Conservation (phyloP, 2,113 vertebrate genomes). For the Tringa solitaria region DNA sequence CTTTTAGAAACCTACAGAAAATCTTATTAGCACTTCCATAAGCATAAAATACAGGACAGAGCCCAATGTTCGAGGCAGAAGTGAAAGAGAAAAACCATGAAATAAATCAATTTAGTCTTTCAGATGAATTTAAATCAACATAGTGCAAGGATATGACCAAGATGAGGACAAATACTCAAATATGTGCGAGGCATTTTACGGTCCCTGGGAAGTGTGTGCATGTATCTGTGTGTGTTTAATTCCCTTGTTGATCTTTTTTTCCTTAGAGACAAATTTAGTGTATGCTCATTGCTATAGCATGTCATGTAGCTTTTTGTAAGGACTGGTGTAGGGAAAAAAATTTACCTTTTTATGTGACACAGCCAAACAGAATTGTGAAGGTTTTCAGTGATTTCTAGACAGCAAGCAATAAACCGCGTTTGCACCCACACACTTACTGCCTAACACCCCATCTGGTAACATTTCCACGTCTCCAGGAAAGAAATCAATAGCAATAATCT, state of each 20-base stretch:
- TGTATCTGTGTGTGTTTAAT: constrained; percentile 5
- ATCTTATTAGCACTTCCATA: constrained; percentile 67
- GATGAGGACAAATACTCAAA: constrained; percentile 34
- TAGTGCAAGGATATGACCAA: background rate
- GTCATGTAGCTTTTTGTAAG: constrained; percentile 63
- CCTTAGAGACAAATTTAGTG: constrained; percentile 58
- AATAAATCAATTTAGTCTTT: constrained; percentile 60
- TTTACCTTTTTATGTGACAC: constrained; percentile 69
- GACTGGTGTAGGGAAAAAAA: constrained; percentile 64
- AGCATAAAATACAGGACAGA: constrained; percentile 31
- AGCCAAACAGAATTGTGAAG: constrained; percentile 70
- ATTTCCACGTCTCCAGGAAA: constrained; percentile 93
- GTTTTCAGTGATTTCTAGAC: constrained; percentile 78
- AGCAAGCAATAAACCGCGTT: constrained; percentile 79
- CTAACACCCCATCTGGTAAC: constrained; percentile 97
- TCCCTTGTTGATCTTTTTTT: constrained; percentile 53
- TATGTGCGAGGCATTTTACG: background rate
- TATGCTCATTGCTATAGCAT: constrained; percentile 21
- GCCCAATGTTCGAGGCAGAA: constrained; percentile 1
- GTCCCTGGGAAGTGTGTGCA: background rate
- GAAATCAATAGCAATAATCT: constrained; percentile 99
- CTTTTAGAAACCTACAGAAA: constrained; percentile 62
- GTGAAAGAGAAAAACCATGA: constrained; percentile 38
- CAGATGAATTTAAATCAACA: constrained; percentile 46
- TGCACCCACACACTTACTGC: constrained; percentile 86